Evolutionary conservation across 1,140 invertebrate species (phyloP), one percentile per base, ranked within the genome.

Genomic region (Caenorhabditis brenneri): DNA sequence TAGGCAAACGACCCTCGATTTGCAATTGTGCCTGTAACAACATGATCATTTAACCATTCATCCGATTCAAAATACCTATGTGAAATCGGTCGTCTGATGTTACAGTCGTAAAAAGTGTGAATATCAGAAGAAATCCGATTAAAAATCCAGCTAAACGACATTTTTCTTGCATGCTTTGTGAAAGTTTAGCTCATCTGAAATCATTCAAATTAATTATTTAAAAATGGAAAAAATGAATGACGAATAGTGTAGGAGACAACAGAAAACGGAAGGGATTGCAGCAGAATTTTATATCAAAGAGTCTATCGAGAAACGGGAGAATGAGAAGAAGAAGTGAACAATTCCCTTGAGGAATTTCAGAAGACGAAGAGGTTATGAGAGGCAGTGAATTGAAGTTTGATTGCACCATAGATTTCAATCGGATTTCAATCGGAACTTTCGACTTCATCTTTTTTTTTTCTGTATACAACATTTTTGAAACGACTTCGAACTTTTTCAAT

Each of bases 1-100:
- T 83, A 83, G 16, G 65, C 33, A 49, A 83, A 51, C 48, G 82
- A 65, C 9, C 82, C 82, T 15, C 58, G 74, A 33, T 74, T 49
- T 31, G 46, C 69, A 46, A 65, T 79, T 22, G 82, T 83, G 12
- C 82, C 82, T 83, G 49, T 1, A 79, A 60, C 12, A 82, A 7
- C 7, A 31, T n/a, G n/a, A 0, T 15, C 15, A 49, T 27, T 79
- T 9, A 2, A 74, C 27, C 15, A 58, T 5, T 27, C 16, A 24
- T 46, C 7, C 36, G 3, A 0, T 74, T n/a, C 9, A 1, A 27
- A 55, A 74, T 19, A 74, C 65, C 65, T 74, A 74, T 74, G 42
- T 74, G 65, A 42, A 74, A 74, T 22, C 65, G 65, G 42, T 74
- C 65, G 36, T 42, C 79, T 33, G 46, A 22, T 53, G 48, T 36